Evolutionary conservation across 1,140 invertebrate genomes (phyloP).

Genomic region (Bombyx mandarina): DNA sequence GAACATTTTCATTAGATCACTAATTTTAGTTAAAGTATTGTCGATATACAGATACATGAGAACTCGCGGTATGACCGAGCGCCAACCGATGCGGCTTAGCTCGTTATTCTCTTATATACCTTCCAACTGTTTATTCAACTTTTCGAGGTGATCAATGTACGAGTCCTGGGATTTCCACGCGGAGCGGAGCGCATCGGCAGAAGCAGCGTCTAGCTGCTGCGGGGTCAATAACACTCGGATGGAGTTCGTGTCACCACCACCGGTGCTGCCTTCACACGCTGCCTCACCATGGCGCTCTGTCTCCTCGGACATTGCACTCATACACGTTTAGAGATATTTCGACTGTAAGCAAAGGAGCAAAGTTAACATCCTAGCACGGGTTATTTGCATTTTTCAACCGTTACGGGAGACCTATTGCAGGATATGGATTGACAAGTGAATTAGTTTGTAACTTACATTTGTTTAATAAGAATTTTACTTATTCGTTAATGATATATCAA

Average conservation of each 20-base stretch:
- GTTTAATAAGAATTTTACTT: background rate
- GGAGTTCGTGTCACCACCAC: conserved; percentile 44
- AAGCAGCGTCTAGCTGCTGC: conserved; percentile 55
- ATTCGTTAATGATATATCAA: no score
- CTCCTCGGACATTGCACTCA: conserved; percentile 67
- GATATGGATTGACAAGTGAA: no score
- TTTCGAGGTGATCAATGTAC: conserved; percentile 69
- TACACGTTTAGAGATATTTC: conserved; percentile 45
- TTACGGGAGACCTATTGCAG: background rate
- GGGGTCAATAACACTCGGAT: conserved; percentile 63
- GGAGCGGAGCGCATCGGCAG: conserved; percentile 57
- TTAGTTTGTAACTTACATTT: background rate
- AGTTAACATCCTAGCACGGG: conserved; percentile 26
- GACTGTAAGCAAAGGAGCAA: conserved; percentile 56
- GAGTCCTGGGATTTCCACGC: conserved; percentile 67
- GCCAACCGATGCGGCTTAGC: conserved; percentile 57
- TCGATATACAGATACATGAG: conserved; percentile 57
- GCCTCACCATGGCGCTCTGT: conserved; percentile 55
- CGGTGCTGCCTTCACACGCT: conserved; percentile 44
- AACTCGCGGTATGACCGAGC: conserved; percentile 49
- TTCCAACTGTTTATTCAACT: conserved; percentile 70
- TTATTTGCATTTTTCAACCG: conserved; percentile 27
- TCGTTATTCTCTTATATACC: conserved; percentile 69
- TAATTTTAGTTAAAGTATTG: conserved; percentile 69
- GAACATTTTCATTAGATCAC: conserved; percentile 30